phyloP scores from a whole-genome alignment of 2,113 vertebrate species.

The Cyphomyrus plagiostoma region DNA sequence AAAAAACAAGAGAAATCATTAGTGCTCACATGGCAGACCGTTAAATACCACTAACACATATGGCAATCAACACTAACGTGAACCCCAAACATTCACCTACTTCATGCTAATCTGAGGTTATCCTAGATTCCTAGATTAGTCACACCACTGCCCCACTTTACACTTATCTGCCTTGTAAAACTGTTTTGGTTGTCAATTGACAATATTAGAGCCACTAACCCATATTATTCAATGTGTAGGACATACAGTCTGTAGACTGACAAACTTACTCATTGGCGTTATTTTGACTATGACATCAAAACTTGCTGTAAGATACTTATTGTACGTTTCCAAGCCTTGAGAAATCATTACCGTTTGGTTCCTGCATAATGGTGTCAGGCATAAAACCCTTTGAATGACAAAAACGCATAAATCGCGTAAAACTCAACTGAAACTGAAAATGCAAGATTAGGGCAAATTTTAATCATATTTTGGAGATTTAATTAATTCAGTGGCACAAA shows the following conservation, averaged over 20 bases:
- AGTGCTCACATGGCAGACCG: neutral
- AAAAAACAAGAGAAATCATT: neutral
- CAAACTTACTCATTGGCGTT: neutral
- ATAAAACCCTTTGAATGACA: neutral
- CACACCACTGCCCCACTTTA: neutral
- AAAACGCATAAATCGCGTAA: neutral
- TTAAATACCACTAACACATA: neutral
- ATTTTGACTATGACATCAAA: neutral
- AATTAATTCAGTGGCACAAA: neutral
- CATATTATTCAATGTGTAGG: neutral
- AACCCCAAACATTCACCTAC: neutral
- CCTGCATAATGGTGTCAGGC: neutral
- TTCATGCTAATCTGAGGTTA: neutral
- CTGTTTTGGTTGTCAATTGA: neutral
- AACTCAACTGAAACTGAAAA: neutral
- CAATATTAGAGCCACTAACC: neutral
- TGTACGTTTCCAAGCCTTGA: neutral
- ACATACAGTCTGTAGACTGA: neutral
- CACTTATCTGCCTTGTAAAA: neutral
- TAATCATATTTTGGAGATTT: neutral
- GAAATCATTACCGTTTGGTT: neutral
- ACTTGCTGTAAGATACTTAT: neutral
- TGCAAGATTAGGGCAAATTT: neutral
- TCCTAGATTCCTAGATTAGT: neutral
- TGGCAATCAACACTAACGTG: neutral